Percentiles rank a stretch among this genome's conserved stretches.
phyloP scores from a whole-genome alignment of 1,140 invertebrate species.

The Cepaea nemoralis region DNA sequence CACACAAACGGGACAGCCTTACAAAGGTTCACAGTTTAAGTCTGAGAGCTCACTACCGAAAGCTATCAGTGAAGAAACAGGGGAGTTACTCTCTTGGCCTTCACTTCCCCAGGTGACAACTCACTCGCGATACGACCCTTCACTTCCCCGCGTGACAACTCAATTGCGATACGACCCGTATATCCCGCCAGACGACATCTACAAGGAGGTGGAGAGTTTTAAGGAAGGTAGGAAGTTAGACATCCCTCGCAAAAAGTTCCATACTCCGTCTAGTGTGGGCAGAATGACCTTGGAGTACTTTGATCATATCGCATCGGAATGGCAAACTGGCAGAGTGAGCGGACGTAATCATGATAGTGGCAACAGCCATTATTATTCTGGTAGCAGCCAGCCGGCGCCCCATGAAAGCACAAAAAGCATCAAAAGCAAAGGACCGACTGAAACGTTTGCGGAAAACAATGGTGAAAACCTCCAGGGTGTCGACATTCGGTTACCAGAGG shows the following conservation, averaged over 20 bases:
- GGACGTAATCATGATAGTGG: background rate
- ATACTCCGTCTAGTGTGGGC: constrained; percentile 48
- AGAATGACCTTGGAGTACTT: constrained; percentile 62
- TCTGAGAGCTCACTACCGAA: background rate
- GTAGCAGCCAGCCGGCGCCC: background rate
- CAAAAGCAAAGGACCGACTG: background rate
- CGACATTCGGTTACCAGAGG: too few species aligned
- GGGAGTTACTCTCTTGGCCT: background rate
- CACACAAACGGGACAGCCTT: too few species aligned
- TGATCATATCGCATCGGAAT: constrained; percentile 61
- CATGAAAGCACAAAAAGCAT: background rate
- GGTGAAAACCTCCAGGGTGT: too few species aligned
- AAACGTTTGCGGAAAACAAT: background rate
- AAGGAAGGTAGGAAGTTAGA: constrained; percentile 47
- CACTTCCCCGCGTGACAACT: background rate
- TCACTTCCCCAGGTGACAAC: background rate
- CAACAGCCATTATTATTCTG: background rate
- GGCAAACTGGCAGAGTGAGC: constrained; percentile 40
- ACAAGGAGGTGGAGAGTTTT: constrained; percentile 52
- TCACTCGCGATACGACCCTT: constrained; percentile 36
- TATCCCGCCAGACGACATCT: constrained; percentile 55
- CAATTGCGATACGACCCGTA: constrained; percentile 47
- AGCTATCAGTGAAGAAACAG: background rate
- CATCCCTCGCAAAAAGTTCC: constrained; percentile 34
- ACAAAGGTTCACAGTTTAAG: background rate